Percentiles rank a stretch among this genome's conserved stretches.
Conservation (phyloP, 2,888 invertebrate genomes). For the Eupithecia insigniata region DNA sequence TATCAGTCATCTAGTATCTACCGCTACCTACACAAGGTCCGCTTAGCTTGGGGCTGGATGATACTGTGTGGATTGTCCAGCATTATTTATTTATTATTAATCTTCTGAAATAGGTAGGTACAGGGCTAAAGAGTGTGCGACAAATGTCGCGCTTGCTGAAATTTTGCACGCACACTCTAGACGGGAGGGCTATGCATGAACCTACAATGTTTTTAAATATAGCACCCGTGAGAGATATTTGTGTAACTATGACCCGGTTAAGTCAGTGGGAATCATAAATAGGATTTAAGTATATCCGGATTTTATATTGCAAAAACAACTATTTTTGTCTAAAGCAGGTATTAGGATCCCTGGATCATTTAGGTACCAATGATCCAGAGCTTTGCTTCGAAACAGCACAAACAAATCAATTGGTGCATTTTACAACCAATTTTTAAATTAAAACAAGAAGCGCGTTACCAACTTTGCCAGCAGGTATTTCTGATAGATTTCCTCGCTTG, state of each 20-base stretch:
- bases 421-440: background rate
- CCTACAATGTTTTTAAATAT: conserved; percentile 70
- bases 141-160: conserved; percentile 49
- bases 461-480: background rate
- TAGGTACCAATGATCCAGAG: background rate
- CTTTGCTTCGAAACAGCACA: background rate
- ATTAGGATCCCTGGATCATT: too few species aligned
- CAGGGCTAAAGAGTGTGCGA: background rate
- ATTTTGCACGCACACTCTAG: conserved; percentile 51
- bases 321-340: background rate
- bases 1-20: too few species aligned
- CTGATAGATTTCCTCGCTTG: conserved; percentile 26
- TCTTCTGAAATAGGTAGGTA: background rate
- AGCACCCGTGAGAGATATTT: conserved; percentile 77
- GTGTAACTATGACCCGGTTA: conserved; percentile 81
- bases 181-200: conserved; percentile 67
- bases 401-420: background rate
- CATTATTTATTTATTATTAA: too few species aligned
- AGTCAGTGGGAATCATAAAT: conserved; percentile 69
- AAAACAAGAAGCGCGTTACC: background rate
- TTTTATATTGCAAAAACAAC: conserved; percentile 15
- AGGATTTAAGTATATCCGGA: conserved; percentile 54
- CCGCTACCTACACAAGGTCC: too few species aligned
- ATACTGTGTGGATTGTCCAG: too few species aligned
- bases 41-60: too few species aligned